Percentiles rank a stretch among this genome's conserved stretches.
phyloP scores from a whole-genome alignment of 2,113 vertebrate genomes.

The Vombatus ursinus region DNA sequence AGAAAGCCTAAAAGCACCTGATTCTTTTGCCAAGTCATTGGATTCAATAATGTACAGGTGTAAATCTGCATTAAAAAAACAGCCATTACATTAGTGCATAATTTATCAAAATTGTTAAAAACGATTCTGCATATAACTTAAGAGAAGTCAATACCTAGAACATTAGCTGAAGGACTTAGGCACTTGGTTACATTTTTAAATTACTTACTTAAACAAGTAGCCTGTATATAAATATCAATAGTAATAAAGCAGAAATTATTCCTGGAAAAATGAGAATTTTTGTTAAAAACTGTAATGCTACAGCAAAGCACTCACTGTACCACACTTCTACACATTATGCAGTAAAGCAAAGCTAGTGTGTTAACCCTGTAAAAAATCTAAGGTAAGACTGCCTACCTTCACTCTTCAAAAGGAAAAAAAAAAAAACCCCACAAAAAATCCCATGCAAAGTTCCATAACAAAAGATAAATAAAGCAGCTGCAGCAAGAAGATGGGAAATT shows the following conservation, averaged over 20 bases:
- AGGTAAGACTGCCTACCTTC: constrained; percentile 81
- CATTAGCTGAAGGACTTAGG: constrained; percentile 86
- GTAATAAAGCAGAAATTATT: constrained; percentile 79
- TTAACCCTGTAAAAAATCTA: constrained; percentile 87
- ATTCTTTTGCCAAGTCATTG: constrained; percentile 87
- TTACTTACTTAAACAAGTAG: constrained; percentile 84
- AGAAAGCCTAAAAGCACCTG: constrained; percentile 86
- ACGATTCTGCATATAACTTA: constrained; percentile 78
- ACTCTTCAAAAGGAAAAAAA: constrained; percentile 79
- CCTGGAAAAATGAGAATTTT: constrained; percentile 59
- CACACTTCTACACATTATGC: constrained; percentile 81
- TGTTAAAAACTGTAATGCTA: constrained; percentile 74
- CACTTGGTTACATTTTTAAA: constrained; percentile 85
- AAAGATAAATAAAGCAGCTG: constrained; percentile 86
- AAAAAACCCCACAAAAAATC: constrained; percentile 70
- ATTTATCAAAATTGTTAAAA: constrained; percentile 80
- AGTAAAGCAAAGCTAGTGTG: constrained; percentile 84
- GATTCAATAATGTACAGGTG: constrained; percentile 83
- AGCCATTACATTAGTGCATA: constrained; percentile 82
- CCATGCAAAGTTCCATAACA: constrained; percentile 85
- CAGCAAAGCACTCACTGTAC: constrained; percentile 85
- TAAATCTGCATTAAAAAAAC: constrained; percentile 78
- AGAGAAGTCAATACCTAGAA: constrained; percentile 83
- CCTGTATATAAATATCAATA: constrained; percentile 80
- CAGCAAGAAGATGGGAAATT: constrained; percentile 83